Conservation (phyloP, 1,140 invertebrate species). For the Trypoxylus dichotomus region DNA sequence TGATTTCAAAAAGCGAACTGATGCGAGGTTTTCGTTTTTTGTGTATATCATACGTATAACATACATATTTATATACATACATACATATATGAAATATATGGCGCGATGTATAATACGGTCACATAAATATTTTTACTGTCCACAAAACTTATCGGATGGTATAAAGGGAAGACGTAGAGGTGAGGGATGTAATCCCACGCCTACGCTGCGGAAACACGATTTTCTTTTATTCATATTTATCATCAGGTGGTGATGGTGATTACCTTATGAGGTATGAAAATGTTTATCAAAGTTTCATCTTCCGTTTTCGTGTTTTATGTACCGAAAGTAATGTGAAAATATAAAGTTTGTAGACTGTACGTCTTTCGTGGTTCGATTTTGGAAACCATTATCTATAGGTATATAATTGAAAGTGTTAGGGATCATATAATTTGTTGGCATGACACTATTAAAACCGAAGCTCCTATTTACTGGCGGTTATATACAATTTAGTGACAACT, state of each 20-base stretch:
- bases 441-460: no score
- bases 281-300: slow-evolving; percentile 6
- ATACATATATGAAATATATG: slow-evolving; percentile 1
- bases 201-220: neutral
- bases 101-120: slow-evolving; percentile 1
- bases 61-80: slow-evolving; percentile 18
- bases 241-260: neutral
- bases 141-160: neutral
- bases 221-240: slow-evolving; percentile 14
- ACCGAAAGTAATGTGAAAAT: slow-evolving; percentile 4
- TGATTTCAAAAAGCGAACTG: neutral
- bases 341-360: neutral
- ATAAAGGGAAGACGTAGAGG: neutral
- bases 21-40: neutral
- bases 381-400: neutral
- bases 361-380: neutral
- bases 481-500: no score
- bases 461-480: no score
- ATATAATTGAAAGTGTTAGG: neutral
- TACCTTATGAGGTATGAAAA: neutral
- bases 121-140: neutral
- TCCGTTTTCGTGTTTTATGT: neutral
- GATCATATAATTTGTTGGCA: neutral
- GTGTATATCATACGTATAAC: slow-evolving; percentile 13
- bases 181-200: neutral